phyloP scores from a whole-genome alignment of 2,888 invertebrate species.

The Pherbina coryleti region DNA sequence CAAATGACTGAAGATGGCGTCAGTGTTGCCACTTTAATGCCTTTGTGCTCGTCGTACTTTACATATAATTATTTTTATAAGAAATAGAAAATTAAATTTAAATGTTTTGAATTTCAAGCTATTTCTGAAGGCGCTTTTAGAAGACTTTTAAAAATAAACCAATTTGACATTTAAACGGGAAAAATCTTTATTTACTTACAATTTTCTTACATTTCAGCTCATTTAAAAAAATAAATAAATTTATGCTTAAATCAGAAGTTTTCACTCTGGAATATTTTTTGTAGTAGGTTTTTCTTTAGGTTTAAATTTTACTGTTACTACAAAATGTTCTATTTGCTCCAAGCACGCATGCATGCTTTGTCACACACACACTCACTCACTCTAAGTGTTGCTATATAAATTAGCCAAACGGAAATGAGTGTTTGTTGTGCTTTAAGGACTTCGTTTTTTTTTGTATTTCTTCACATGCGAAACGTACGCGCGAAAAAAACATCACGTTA shows the following conservation, averaged over 20 bases:
- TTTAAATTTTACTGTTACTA: background rate
- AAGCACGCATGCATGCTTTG: too few species aligned
- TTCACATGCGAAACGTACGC: constrained; percentile 10
- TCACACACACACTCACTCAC: constrained; percentile 55
- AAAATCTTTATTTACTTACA: too few species aligned
- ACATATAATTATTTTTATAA: constrained; percentile 11
- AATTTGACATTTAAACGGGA: too few species aligned
- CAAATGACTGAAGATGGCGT: background rate
- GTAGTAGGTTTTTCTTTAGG: too few species aligned
- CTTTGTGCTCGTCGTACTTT: background rate
- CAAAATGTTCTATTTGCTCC: background rate
- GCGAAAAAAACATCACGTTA: background rate
- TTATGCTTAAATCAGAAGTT: too few species aligned
- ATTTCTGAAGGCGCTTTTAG: too few species aligned
- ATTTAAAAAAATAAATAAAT: too few species aligned
- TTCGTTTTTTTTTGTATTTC: background rate
- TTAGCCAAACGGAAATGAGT: constrained; percentile 62
- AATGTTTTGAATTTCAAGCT: background rate
- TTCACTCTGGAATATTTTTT: too few species aligned
- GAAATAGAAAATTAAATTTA: constrained; percentile 17
- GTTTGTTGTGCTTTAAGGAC: constrained; percentile 39
- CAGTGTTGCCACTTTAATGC: constrained; percentile 21
- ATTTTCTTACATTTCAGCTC: too few species aligned
- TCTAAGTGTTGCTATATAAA: constrained; percentile 58
- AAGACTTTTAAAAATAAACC: too few species aligned